Evolutionary conservation across 2,888 invertebrate species (phyloP).

Genomic region (Epirrita christyi): DNA sequence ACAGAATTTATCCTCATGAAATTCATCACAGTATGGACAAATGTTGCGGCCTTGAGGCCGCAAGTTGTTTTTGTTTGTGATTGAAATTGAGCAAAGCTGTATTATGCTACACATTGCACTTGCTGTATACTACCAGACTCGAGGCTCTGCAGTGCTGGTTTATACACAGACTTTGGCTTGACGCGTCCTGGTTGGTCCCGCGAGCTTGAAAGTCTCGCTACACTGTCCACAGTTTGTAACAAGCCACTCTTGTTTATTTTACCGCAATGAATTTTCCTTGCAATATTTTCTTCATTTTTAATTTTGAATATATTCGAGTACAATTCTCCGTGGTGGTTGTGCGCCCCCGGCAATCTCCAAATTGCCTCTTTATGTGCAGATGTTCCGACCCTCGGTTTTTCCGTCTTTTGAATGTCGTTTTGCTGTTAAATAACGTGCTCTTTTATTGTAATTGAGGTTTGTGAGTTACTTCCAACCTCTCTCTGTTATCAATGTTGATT

Average conservation of each 20-base stretch:
- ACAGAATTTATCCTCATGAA: too few relatives aligned
- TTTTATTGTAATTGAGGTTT: slow-evolving; percentile 78
- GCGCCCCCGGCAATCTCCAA: slow-evolving; percentile 84
- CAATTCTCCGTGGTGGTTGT: slow-evolving; percentile 79
- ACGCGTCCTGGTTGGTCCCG: slow-evolving; percentile 22
- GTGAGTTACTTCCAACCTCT: slow-evolving; percentile 61
- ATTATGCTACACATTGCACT: slow-evolving; percentile 50
- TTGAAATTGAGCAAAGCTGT: too few relatives aligned
- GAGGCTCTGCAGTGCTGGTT: too few relatives aligned
- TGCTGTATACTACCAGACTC: slow-evolving; percentile 4
- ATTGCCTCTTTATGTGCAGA: slow-evolving; percentile 85
- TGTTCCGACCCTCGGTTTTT: slow-evolving; percentile 83
- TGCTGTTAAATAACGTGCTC: slow-evolving; percentile 82
- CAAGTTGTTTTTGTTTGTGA: too few relatives aligned
- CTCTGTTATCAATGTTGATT: slow-evolving; percentile 36
- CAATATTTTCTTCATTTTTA: slow-evolving; percentile 80
- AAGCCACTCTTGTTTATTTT: slow-evolving; percentile 80
- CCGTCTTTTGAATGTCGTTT: slow-evolving; percentile 84
- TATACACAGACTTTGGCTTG: too few relatives aligned
- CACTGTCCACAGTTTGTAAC: slow-evolving; percentile 57
- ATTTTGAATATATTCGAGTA: slow-evolving; percentile 83
- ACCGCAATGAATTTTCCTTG: slow-evolving; percentile 79
- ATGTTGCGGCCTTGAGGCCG: too few relatives aligned
- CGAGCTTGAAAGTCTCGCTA: slow-evolving; percentile 36
- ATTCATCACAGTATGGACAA: too few relatives aligned